These are phyloP conservation scores for Apteryx mantelli DNA, from an alignment of 2,113 vertebrate genomes.

Conservation along the genomic window DNA sequence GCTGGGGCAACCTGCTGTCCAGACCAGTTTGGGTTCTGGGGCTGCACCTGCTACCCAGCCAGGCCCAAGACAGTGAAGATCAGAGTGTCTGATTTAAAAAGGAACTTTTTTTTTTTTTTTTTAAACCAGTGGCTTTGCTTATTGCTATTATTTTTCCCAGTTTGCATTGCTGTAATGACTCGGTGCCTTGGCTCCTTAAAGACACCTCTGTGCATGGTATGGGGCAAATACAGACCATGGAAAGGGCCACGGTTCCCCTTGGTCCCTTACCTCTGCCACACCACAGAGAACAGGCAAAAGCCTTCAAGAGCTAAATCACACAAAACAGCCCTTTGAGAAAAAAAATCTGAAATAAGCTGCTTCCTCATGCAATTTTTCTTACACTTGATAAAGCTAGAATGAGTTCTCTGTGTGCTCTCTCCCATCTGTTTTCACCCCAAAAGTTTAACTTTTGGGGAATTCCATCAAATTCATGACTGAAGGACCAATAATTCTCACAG, in stretches of 20 bases:
- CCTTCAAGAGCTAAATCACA: neutral
- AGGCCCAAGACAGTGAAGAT: neutral
- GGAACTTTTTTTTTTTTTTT: neutral
- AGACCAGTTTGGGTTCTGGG: neutral
- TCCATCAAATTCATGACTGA: neutral
- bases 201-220: neutral
- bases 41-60: neutral
- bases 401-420: neutral
- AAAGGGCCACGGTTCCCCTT: neutral
- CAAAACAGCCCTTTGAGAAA: neutral
- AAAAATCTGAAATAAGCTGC: neutral
- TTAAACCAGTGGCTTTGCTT: neutral
- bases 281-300: neutral
- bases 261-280: neutral
- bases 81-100: neutral
- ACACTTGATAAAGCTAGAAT: neutral
- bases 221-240: neutral
- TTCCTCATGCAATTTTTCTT: neutral
- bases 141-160: neutral
- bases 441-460: rapidly evolving
- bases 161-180: neutral
- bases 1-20: neutral
- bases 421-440: neutral
- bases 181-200: rapidly evolving
- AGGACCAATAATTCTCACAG: neutral